Conservation (phyloP, 2,113 vertebrate genomes). For the Serilophus lunatus region DNA sequence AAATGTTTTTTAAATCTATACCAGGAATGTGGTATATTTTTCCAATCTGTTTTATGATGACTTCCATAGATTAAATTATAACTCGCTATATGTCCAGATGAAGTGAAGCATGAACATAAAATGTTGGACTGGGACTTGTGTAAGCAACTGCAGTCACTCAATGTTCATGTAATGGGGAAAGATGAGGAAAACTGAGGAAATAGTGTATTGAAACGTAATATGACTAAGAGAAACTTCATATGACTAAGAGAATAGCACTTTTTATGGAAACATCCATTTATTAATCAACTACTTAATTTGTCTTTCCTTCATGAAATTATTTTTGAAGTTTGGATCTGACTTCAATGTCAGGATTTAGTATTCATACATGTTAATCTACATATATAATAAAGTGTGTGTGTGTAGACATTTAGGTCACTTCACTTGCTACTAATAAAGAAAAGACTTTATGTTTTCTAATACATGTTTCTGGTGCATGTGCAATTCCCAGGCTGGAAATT, state of each 20-base stretch:
- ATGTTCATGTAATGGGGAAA: background rate
- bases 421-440: background rate
- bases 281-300: background rate
- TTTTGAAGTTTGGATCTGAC: background rate
- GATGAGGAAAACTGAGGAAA: background rate
- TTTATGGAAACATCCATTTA: background rate
- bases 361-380: background rate
- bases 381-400: background rate
- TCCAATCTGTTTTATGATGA: background rate
- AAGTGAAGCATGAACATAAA: background rate
- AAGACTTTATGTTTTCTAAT: background rate
- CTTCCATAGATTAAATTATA: background rate
- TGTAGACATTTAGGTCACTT: background rate
- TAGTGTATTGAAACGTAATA: background rate
- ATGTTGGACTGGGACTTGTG: background rate
- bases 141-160: background rate
- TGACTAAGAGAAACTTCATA: background rate
- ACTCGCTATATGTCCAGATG: background rate
- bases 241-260: background rate
- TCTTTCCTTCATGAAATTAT: background rate
- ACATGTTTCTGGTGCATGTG: background rate
- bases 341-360: background rate
- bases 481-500: conserved; percentile 84
- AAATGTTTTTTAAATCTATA: background rate
- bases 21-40: background rate